A percentile compares a stretch with the other conserved stretches of the same genome.
Conservation (phyloP, 1,140 invertebrate genomes). For the Nasonia longicornis region DNA sequence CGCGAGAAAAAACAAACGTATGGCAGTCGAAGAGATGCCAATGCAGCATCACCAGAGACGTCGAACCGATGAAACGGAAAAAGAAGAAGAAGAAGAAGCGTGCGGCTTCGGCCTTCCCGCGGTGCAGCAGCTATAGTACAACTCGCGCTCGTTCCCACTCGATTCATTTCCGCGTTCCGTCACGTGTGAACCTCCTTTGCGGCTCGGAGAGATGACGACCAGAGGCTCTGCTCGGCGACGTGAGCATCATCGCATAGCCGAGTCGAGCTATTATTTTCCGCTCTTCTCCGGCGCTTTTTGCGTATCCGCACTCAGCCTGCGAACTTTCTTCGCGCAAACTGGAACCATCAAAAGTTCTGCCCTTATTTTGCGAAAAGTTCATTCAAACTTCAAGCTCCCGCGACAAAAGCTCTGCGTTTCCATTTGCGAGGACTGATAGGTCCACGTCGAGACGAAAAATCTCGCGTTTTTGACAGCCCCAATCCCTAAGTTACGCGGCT, state of each 20-base stretch:
- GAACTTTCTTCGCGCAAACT: no score
- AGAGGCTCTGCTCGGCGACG: conserved; percentile 6
- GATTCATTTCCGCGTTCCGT: conserved; percentile 59
- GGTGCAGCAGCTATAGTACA: not conserved
- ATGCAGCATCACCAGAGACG: not conserved
- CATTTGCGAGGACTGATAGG: not conserved
- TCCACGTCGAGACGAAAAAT: not conserved
- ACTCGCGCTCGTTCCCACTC: conserved; percentile 46
- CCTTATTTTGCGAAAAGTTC: no score
- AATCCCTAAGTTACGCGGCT: no score
- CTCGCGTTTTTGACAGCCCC: not conserved
- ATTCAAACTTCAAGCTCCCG: no score
- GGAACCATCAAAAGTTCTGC: no score
- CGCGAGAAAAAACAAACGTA: not conserved
- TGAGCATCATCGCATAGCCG: not conserved
- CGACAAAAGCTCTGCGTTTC: not conserved
- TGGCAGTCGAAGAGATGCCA: not conserved
- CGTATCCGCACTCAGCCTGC: no score
- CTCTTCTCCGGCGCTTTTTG: not conserved
- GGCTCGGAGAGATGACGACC: conserved; percentile 20
- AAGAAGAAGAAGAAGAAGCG: not conserved
- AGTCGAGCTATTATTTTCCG: not conserved
- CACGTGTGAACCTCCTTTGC: conserved; percentile 52
- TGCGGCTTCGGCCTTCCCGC: not conserved
- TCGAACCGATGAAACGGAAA: conserved; percentile 37